A percentile compares a stretch with the other conserved stretches of the same genome.
These are phyloP conservation scores for Babyrousa celebensis DNA, from an alignment of 2,797 vertebrate genomes.

Conservation along the genomic window DNA sequence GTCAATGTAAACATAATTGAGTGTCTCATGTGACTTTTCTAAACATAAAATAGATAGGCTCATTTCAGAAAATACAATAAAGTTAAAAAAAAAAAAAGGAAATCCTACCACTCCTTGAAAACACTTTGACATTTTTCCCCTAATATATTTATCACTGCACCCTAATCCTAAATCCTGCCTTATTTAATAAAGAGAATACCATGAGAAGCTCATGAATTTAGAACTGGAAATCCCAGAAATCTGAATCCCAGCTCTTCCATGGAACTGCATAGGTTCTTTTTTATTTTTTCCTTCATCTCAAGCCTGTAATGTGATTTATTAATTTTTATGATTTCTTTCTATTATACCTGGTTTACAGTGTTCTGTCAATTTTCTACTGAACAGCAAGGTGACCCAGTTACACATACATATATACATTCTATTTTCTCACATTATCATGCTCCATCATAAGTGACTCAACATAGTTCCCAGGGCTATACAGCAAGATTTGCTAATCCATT, in stretches of 20 bases:
- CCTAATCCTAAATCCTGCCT: neutral
- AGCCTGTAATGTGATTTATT: no score
- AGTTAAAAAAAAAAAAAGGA: neutral
- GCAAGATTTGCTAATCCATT: no score
- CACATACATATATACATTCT: no score
- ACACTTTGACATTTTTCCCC: neutral
- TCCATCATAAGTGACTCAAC: no score
- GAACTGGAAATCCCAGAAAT: neutral
- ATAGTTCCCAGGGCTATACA: no score
- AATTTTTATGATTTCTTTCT: no score
- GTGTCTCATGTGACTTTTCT: neutral
- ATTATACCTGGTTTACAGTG: no score
- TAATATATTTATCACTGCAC: neutral
- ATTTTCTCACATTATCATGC: no score
- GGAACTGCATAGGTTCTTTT: neutral
- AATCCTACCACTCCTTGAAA: neutral
- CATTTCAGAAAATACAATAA: slow-evolving; percentile 30
- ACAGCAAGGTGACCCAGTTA: no score
- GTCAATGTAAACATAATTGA: neutral
- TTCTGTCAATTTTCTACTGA: no score
- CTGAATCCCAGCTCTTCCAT: neutral
- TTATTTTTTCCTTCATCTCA: no score
- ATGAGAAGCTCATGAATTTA: neutral
- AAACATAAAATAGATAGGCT: neutral
- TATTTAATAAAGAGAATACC: neutral